These are phyloP conservation scores for Salvelinus namaycush DNA, from an alignment of 2,113 vertebrate genomes.

Conservation along the genomic window DNA sequence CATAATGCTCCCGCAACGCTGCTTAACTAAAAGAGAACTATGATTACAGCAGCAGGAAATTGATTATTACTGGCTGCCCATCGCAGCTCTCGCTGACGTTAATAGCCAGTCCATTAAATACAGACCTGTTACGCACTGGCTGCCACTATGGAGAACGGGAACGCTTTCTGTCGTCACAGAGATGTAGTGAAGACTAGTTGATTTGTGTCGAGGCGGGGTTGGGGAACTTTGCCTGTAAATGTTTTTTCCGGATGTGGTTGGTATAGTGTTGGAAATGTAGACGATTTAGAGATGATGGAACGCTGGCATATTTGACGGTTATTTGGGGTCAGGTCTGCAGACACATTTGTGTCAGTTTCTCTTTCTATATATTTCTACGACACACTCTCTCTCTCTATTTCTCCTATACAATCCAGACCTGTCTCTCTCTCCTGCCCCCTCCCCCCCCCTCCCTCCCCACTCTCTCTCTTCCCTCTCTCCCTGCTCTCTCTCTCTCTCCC, in stretches of 20 bases:
- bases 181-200: not conserved
- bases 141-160: conserved; percentile 19
- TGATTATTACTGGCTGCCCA: conserved; percentile 64
- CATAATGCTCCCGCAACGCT: conserved; percentile 54
- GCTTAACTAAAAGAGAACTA: conserved; percentile 66
- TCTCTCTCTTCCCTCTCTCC: no score
- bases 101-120: conserved; percentile 56
- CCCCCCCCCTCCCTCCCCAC: not conserved
- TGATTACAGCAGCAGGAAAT: conserved; percentile 72
- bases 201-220: not conserved
- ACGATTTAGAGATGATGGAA: not conserved
- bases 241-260: no score
- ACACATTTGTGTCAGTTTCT: not conserved
- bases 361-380: not conserved
- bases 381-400: not conserved
- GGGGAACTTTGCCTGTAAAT: no score
- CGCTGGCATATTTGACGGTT: not conserved
- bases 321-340: not conserved
- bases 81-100: conserved; percentile 54
- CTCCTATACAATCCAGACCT: not conserved
- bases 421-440: not conserved
- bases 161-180: conserved; percentile 9
- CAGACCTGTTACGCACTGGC: conserved; percentile 48
- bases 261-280: not conserved
- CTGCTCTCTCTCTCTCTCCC: not conserved